phyloP scores from a whole-genome alignment of 2,888 invertebrate genomes.

The Athrips mouffetella region DNA sequence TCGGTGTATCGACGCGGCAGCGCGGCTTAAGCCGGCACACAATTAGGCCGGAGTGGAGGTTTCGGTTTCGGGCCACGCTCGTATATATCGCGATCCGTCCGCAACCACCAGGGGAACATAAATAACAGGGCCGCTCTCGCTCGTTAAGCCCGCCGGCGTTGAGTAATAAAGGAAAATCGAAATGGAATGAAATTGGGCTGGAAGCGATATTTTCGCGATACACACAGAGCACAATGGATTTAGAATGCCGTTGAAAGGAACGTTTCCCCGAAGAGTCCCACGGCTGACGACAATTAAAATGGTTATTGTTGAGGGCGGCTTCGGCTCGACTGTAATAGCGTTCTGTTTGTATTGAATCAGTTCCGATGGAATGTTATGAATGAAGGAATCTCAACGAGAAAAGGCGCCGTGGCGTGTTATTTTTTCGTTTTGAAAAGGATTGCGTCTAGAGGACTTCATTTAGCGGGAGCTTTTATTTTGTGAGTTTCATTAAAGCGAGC shows the following conservation, averaged over 20 bases:
- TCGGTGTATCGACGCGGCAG: conserved; percentile 51
- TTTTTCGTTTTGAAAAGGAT: conserved; percentile 53
- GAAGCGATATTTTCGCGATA: conserved; percentile 73
- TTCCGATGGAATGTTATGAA: conserved; percentile 60
- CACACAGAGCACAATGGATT: conserved; percentile 65
- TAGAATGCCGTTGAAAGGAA: conserved; percentile 65
- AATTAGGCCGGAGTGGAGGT: conserved; percentile 69
- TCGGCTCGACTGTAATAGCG: conserved; percentile 47
- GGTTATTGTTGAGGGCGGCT: conserved; percentile 60
- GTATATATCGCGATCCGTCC: conserved; percentile 74
- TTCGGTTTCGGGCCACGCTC: conserved; percentile 59
- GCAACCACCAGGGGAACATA: conserved; percentile 76
- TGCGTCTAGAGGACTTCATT: conserved; percentile 51
- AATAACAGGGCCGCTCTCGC: conserved; percentile 73
- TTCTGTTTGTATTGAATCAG: conserved; percentile 62
- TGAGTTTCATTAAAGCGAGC: conserved; percentile 61
- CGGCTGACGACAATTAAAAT: conserved; percentile 69
- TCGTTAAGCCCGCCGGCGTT: conserved; percentile 75
- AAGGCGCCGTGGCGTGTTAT: conserved; percentile 48
- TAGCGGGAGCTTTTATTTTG: conserved; percentile 55
- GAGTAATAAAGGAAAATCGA: conserved; percentile 79
- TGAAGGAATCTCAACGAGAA: conserved; percentile 55
- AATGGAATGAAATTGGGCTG: conserved; percentile 77
- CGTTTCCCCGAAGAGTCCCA: conserved; percentile 55
- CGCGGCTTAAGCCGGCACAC: conserved; percentile 66